Percentiles rank a stretch among this genome's conserved stretches.
These are phyloP conservation scores for Cheilosia scutellata DNA, from an alignment of 2,888 invertebrate genomes.

Conservation along the genomic window DNA sequence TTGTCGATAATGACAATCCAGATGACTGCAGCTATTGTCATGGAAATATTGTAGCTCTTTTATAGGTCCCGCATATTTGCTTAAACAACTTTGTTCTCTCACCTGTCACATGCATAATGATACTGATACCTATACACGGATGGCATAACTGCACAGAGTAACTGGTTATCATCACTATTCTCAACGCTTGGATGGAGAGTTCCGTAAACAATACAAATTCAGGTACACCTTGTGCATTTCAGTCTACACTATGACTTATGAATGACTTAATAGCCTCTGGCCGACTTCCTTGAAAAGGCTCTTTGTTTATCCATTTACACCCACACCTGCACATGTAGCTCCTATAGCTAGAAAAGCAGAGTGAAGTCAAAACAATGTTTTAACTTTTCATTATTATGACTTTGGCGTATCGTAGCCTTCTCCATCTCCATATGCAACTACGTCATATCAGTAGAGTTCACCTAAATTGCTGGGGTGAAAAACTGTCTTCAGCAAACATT, in stretches of 20 bases:
- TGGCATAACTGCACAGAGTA: not conserved
- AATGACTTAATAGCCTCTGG: constrained; percentile 69
- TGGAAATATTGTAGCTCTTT: constrained; percentile 8
- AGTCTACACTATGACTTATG: constrained; percentile 63
- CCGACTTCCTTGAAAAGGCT: constrained; percentile 67
- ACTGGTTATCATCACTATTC: constrained; percentile 37
- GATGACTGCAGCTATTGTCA: constrained; percentile 1
- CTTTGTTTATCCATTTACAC: constrained; percentile 67
- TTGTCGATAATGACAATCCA: not conserved
- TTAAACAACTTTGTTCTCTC: constrained; percentile 29
- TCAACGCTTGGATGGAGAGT: constrained; percentile 36
- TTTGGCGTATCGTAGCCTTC: not conserved
- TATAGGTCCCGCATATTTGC: constrained; percentile 26
- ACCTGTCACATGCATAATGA: constrained; percentile 27
- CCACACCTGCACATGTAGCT: constrained; percentile 27
- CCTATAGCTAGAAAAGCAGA: constrained; percentile 2
- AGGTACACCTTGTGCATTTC: constrained; percentile 49
- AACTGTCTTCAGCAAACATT: constrained; percentile 69
- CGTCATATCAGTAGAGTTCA: constrained; percentile 34
- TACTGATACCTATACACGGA: not conserved
- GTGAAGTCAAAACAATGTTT: constrained; percentile 59
- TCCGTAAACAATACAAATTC: constrained; percentile 45
- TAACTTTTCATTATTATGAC: constrained; percentile 46
- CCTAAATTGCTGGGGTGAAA: constrained; percentile 48
- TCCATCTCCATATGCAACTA: constrained; percentile 16